Conservation (phyloP, 2,888 invertebrate genomes). For the Xylocampa areola region DNA sequence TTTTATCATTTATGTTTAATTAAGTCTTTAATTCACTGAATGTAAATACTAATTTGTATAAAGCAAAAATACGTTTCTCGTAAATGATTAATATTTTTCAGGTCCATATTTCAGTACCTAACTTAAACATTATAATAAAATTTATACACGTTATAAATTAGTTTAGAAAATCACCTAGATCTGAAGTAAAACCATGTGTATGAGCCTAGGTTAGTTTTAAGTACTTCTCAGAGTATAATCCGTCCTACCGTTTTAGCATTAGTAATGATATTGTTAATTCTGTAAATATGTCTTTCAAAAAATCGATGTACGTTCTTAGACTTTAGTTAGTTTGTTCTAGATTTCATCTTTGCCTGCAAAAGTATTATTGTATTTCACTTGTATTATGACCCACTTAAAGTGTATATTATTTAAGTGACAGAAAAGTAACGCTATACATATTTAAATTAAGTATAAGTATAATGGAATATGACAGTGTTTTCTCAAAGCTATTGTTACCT, state of each 20-base stretch:
- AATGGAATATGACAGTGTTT: too few species aligned
- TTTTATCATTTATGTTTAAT: too few species aligned
- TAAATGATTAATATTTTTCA: neutral
- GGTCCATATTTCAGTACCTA: neutral
- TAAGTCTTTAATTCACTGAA: too few species aligned
- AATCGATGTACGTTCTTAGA: too few species aligned
- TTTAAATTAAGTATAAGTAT: too few species aligned
- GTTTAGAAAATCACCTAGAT: conserved; percentile 11
- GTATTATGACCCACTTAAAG: conserved; percentile 44
- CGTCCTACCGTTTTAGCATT: conserved; percentile 82
- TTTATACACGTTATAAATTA: conserved; percentile 5
- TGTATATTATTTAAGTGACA: conserved; percentile 48
- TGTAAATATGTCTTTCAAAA: too few species aligned
- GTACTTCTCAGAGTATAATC: conserved; percentile 74
- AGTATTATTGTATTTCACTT: conserved; percentile 78
- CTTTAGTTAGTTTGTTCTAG: conserved; percentile 38
- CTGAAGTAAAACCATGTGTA: conserved; percentile 17
- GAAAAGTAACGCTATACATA: too few species aligned
- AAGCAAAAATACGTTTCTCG: too few species aligned
- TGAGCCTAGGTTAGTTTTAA: conserved; percentile 48
- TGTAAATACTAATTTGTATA: too few species aligned
- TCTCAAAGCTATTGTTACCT: too few species aligned
- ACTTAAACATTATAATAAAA: neutral
- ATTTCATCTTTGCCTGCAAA: conserved; percentile 80
- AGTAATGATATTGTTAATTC: too few species aligned